A percentile compares a stretch with the other conserved stretches of the same genome.
These are phyloP conservation scores for Planococcus citri DNA, from an alignment of 1,140 invertebrate genomes.

Conservation along the genomic window DNA sequence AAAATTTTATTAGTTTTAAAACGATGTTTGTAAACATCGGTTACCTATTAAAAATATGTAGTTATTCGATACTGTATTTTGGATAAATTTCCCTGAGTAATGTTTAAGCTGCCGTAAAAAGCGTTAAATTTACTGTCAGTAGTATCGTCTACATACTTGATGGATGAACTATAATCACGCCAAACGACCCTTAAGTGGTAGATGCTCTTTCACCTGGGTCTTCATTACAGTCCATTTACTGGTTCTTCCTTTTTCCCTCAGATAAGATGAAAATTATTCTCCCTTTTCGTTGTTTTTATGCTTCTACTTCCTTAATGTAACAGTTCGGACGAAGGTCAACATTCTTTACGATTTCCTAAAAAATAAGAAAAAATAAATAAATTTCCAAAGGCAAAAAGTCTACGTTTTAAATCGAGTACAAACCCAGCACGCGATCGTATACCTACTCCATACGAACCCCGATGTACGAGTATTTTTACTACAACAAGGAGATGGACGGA, in stretches of 20 bases:
- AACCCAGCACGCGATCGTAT: too few species aligned
- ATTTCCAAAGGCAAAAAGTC: not conserved
- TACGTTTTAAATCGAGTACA: too few species aligned
- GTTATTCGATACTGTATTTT: not conserved
- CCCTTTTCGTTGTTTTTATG: not conserved
- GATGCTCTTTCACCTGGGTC: conserved; percentile 17
- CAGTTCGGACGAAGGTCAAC: not conserved
- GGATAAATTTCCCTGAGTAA: not conserved
- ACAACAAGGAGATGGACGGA: too few species aligned
- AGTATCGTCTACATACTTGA: conserved; percentile 10
- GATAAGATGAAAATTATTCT: conserved; percentile 10
- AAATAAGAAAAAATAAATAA: not conserved
- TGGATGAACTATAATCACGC: conserved; percentile 17
- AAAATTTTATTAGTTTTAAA: too few species aligned
- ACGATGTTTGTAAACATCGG: too few species aligned
- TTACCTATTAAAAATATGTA: not conserved
- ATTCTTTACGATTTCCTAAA: not conserved
- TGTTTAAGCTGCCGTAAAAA: not conserved
- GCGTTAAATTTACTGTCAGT: conserved; percentile 1
- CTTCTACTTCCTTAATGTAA: not conserved
- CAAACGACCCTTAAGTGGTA: conserved; percentile 9
- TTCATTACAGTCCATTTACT: conserved; percentile 18
- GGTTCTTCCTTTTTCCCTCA: conserved; percentile 4
- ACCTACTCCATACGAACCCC: too few species aligned
- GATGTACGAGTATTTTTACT: too few species aligned